Base-by-base conservation (phyloP, 1,140 invertebrate genomes). In the Phenacoccus solenopsis region DNA sequence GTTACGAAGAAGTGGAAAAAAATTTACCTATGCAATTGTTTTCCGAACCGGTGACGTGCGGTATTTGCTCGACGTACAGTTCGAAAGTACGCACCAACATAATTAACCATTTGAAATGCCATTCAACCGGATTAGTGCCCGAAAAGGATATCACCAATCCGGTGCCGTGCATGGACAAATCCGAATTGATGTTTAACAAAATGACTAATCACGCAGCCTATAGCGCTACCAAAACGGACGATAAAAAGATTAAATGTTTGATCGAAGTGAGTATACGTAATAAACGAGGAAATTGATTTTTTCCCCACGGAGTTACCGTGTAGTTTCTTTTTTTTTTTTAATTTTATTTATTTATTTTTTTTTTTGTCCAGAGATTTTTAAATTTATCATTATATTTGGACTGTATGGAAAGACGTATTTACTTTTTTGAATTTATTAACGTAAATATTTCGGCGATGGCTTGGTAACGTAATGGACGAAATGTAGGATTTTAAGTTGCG, bases 141-240 rank as follows among this genome's bases (percentile, higher is more conserved):
- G 73, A 74, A 20, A 73, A 73, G 27, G 75, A 74, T 32, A 76
- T 77, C n/a, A 85, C 90, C 0, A 91, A 91, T 80, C 89, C 89
- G 0, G 89, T 91, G 0, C 89, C 89, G 0, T 89, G 88, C 77
- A 78, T 90, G 21, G 86, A 89, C 67, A 86, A 86, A 30, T 88
- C 87, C 70, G 89, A 90, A 74, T 85, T 83, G 72, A 89, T 90
- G 84, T 91, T 91, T 76, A 89, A 91, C 75, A 90, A 89, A 77
- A 92, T 91, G 90, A 82, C 86, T 0, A 92, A 92, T 77, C 79
- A 90, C 16, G 89, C 90, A 0, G 84, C 85, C 20, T 64, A 16
- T 27, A 25, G 22, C 59, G 10, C 59, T 22, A 64, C 22, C 12
- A 24, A 9, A 1, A 22, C 22, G 1, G 59, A 64, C 20, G 20